A percentile compares a stretch with the other conserved stretches of the same genome.
These are phyloP conservation scores for Leptinotarsa texana DNA, from an alignment of 1,140 invertebrate genomes.

Conservation along the genomic window DNA sequence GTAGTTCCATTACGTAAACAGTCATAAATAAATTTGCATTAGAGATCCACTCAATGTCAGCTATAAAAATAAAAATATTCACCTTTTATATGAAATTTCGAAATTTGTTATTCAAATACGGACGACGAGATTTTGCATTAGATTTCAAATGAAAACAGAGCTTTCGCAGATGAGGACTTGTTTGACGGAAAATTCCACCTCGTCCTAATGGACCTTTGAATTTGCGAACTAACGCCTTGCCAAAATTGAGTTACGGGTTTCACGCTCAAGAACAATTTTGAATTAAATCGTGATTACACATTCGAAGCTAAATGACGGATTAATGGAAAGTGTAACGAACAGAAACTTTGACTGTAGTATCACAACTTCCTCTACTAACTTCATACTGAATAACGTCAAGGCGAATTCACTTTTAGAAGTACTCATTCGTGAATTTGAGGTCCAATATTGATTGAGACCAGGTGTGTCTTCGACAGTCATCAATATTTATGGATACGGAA, in stretches of 20 bases:
- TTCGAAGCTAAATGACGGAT: background rate
- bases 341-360: too few relatives aligned
- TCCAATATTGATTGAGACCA: too few relatives aligned
- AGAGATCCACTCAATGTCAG: background rate
- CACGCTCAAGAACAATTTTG: background rate
- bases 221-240: background rate
- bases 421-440: too few relatives aligned
- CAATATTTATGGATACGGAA: too few relatives aligned
- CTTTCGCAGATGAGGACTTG: background rate
- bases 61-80: background rate
- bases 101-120: slow-evolving; percentile 1
- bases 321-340: background rate
- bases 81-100: background rate
- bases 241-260: slow-evolving; percentile 6
- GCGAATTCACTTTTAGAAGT: too few relatives aligned
- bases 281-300: background rate
- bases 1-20: background rate
- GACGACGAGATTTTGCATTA: background rate
- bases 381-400: too few relatives aligned
- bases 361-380: too few relatives aligned
- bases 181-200: background rate
- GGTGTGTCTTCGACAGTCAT: too few relatives aligned
- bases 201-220: background rate
- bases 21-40: slow-evolving; percentile 7
- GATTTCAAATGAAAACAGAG: background rate